Conservation (phyloP, 2,888 invertebrate genomes). For the Tryphoninae sp. region DNA sequence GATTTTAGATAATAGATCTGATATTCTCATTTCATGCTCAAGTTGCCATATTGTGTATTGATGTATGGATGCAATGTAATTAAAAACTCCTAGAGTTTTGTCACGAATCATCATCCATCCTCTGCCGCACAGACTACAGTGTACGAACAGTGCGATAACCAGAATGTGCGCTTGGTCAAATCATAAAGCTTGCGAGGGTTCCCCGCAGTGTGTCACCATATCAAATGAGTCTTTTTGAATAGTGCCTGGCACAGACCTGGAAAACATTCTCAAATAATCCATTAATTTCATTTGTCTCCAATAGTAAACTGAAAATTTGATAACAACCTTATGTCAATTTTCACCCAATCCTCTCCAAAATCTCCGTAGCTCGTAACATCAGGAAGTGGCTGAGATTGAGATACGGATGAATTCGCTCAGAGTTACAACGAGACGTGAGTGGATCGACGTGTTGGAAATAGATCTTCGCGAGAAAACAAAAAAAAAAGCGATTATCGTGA, state of each 20-base stretch:
- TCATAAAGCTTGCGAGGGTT: neutral
- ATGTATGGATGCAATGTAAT: conserved; percentile 76
- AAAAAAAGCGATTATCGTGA: conserved; percentile 2
- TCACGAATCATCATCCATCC: conserved; percentile 7
- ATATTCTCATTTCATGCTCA: conserved; percentile 60
- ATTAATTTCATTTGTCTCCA: neutral
- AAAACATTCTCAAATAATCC: neutral
- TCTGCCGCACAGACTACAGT: neutral
- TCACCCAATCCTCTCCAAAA: too few species aligned
- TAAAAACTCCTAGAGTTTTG: conserved; percentile 70
- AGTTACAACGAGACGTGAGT: neutral
- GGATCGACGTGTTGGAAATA: neutral
- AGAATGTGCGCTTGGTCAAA: conserved; percentile 1
- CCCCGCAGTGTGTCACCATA: neutral
- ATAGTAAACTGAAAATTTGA: too few species aligned
- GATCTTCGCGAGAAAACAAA: neutral
- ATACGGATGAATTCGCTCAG: neutral
- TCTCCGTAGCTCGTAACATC: too few species aligned
- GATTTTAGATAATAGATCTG: conserved; percentile 3
- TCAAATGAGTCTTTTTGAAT: neutral
- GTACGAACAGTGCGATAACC: neutral
- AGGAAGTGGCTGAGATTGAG: too few species aligned
- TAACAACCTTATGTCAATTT: too few species aligned
- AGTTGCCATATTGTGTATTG: conserved; percentile 65
- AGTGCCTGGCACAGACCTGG: neutral